Conservation (phyloP, 2,888 invertebrate species). For the Pseudoips prasinana region DNA sequence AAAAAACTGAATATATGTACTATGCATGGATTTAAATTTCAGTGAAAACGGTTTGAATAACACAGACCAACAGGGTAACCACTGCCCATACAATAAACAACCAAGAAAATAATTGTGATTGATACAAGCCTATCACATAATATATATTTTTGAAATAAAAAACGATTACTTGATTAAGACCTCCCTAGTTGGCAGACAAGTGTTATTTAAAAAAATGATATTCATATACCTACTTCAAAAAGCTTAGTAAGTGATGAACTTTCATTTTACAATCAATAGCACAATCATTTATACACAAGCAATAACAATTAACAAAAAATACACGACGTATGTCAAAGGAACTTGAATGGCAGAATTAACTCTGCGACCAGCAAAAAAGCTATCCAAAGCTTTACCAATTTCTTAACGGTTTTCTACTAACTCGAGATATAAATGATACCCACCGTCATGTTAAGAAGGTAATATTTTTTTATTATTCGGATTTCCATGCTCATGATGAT, state of each 20-base stretch:
- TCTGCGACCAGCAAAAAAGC: constrained; percentile 18
- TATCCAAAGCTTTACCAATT: constrained; percentile 24
- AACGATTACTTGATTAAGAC: too few relatives aligned
- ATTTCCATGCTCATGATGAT: constrained; percentile 7
- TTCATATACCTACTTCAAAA: too few relatives aligned
- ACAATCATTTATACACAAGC: constrained; percentile 5
- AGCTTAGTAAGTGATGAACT: neutral
- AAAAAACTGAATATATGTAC: too few relatives aligned
- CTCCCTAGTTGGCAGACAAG: too few relatives aligned
- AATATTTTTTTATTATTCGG: constrained; percentile 26
- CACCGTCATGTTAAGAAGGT: constrained; percentile 22
- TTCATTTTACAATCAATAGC: neutral
- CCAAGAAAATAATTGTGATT: too few relatives aligned
- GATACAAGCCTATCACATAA: too few relatives aligned
- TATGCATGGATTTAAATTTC: too few relatives aligned
- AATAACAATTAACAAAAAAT: constrained; percentile 25
- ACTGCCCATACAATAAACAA: too few relatives aligned
- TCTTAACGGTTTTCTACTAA: constrained; percentile 23
- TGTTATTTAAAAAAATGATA: too few relatives aligned
- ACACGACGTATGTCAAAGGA: constrained; percentile 19
- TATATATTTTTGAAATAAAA: too few relatives aligned
- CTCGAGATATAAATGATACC: constrained; percentile 7
- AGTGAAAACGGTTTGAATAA: too few relatives aligned
- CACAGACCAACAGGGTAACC: too few relatives aligned
- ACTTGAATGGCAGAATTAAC: constrained; percentile 22